Evolutionary conservation across 1,140 invertebrate genomes (phyloP).

Genomic region (Oedothorax gibbosus): DNA sequence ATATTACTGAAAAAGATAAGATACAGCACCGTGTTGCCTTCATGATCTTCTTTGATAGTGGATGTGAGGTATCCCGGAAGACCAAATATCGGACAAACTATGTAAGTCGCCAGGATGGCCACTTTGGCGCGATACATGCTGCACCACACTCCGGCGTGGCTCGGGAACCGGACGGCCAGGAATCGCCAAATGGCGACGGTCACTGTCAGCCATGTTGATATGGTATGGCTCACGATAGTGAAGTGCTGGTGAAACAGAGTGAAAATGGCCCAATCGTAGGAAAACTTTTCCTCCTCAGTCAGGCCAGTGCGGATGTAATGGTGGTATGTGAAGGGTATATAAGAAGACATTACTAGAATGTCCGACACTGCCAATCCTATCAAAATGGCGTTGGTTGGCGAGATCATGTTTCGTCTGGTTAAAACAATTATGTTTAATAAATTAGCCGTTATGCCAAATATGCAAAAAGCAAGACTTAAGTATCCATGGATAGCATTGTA

Average conservation of each 20-base stretch:
- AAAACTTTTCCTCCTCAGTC: constrained; percentile 42
- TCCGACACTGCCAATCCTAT: constrained; percentile 86
- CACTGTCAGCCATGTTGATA: constrained; percentile 92
- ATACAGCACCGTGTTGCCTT: constrained; percentile 69
- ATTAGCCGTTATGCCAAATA: constrained; percentile 89
- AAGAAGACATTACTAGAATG: constrained; percentile 88
- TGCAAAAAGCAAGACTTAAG: constrained; percentile 79
- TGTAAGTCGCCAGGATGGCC: constrained; percentile 79
- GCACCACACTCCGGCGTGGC: constrained; percentile 35
- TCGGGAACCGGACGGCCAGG: constrained; percentile 77
- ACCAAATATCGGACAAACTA: constrained; percentile 81
- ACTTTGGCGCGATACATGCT: constrained; percentile 74
- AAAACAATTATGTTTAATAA: constrained; percentile 88
- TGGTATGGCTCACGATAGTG: constrained; percentile 84
- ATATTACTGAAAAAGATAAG: constrained; percentile 74
- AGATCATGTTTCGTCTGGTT: constrained; percentile 82
- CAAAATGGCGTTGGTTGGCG: constrained; percentile 86
- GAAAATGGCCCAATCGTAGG: constrained; percentile 61
- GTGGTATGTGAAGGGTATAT: constrained; percentile 84
- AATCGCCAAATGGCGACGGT: constrained; percentile 93
- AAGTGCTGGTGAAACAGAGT: constrained; percentile 76
- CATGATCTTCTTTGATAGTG: constrained; percentile 24
- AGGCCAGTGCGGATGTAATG: constrained; percentile 72
- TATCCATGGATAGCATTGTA: constrained; percentile 75
- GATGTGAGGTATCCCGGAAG: constrained; percentile 69